A percentile compares a stretch with the other conserved stretches of the same genome.
Evolutionary conservation across 1,140 invertebrate genomes (phyloP).

Genomic region (Pseudomyrmex dendroicus): DNA sequence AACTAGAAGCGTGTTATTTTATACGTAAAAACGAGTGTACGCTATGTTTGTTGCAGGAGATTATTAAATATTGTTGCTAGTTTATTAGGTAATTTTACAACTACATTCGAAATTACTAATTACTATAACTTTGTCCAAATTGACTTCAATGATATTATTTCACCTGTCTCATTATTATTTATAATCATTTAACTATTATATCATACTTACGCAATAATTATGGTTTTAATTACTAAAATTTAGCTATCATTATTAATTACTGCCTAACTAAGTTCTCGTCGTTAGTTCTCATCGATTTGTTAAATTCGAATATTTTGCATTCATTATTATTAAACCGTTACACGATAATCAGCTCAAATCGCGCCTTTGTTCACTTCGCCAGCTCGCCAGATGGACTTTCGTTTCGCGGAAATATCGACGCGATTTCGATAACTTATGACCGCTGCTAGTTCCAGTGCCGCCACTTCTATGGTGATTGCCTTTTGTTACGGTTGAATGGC

Average conservation of each 20-base stretch:
- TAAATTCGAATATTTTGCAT: slow-evolving; percentile 13
- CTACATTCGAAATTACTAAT: slow-evolving; percentile 4
- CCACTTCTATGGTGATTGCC: slow-evolving; percentile 80
- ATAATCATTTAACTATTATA: slow-evolving; percentile 18
- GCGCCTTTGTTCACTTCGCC: slow-evolving; percentile 39
- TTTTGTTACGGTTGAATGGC: slow-evolving; percentile 81
- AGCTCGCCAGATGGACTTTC: slow-evolving; percentile 10
- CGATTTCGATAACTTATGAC: slow-evolving; percentile 81
- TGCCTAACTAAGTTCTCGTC: slow-evolving; percentile 21
- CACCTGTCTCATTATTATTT: slow-evolving; percentile 40
- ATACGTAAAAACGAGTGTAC: too few relatives aligned
- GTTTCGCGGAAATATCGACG: slow-evolving; percentile 76
- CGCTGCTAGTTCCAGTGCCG: slow-evolving; percentile 73
- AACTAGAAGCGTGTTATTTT: too few relatives aligned
- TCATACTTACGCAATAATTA: not conserved
- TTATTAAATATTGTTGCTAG: not conserved
- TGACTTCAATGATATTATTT: too few relatives aligned
- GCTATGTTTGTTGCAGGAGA: too few relatives aligned
- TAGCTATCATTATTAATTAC: slow-evolving; percentile 25
- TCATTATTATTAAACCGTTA: not conserved
- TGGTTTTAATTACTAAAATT: slow-evolving; percentile 22
- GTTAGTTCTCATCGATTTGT: not conserved
- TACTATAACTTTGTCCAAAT: not conserved
- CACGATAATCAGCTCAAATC: slow-evolving; percentile 25
- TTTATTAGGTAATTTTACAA: not conserved